A percentile compares a stretch with the other conserved stretches of the same genome.
phyloP scores from a whole-genome alignment of 2,888 invertebrate genomes.

The Ecliptopera silaceata region DNA sequence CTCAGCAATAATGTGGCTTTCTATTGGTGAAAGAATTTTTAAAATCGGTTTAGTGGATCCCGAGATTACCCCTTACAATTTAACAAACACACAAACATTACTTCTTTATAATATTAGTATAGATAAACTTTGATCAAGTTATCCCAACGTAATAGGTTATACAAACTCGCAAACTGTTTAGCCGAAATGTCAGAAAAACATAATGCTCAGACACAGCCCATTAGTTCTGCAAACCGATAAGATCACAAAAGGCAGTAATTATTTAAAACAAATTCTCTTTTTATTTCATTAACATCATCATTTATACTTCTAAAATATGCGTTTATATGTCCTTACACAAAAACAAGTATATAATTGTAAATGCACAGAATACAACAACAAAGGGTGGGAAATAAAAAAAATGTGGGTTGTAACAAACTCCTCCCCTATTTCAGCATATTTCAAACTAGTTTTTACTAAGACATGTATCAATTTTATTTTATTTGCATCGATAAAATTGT shows the following conservation, averaged over 20 bases:
- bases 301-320: background rate
- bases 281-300: constrained; percentile 10
- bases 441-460: constrained; percentile 19
- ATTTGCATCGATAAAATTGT: constrained; percentile 10
- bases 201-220: constrained; percentile 3
- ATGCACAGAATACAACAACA: background rate
- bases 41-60: no score
- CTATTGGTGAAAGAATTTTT: no score
- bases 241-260: constrained; percentile 9
- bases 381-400: constrained; percentile 5
- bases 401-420: constrained; percentile 8
- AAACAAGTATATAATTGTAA: constrained; percentile 9
- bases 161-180: constrained; percentile 19
- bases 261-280: constrained; percentile 11
- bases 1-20: no score
- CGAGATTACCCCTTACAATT: no score
- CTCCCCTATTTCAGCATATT: constrained; percentile 17
- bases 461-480: constrained; percentile 8
- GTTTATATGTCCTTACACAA: constrained; percentile 7
- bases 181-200: constrained; percentile 21
- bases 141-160: background rate
- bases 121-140: background rate
- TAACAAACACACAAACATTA: no score
- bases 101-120: background rate
- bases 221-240: constrained; percentile 10